Base-by-base conservation (phyloP, 2,797 vertebrate species). In the Mus caroli region DNA sequence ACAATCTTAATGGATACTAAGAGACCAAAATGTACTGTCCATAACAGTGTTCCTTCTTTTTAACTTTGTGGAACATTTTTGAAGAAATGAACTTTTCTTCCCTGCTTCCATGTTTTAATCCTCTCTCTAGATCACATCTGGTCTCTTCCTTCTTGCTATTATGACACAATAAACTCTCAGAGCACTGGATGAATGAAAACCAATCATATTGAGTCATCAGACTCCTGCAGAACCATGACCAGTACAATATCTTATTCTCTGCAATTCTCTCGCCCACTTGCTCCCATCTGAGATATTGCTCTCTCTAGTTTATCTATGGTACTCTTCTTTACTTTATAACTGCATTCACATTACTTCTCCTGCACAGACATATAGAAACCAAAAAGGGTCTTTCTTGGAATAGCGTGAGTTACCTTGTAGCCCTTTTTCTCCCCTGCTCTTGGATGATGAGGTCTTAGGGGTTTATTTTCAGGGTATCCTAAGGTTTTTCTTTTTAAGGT, bases 291-390 rank as follows among this genome's bases (percentile, higher is more conserved):
- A 78, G 73, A 88, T 82, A 92, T 60, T 43, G 20, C 71, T 80
- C 4, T 86, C 17, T 83, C 62, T 88, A 78, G 24, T 84, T 58
- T 85, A 91, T 87, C 92, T 88, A 50, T 26, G 79, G 15, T 79
- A 71, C 28, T 84, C 96, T 93, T 94, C n/a, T 82, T 95, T 80
- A 82, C 60, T 92, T 95, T 85, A 40, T 31, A 15, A 75, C 96
- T 94, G 3, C 78, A 88, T 94, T 91, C 52, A 52, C 80, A 69
- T 69, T 37, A 86, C 8, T 88, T 46, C 15, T 91, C 14, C 26
- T 84, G 14, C n/a, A 87, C 1, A 85, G 58, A 84, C 60, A 93
- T 19, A 37, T 82, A 80, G 88, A 15, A 90, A 60, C 13, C 12
- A 83, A 92, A 85, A 88, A 94, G 71, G 60, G 3, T 17, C 84